Evolutionary conservation across 2,888 invertebrate genomes (phyloP).

Genomic region (Spilarctia lutea): DNA sequence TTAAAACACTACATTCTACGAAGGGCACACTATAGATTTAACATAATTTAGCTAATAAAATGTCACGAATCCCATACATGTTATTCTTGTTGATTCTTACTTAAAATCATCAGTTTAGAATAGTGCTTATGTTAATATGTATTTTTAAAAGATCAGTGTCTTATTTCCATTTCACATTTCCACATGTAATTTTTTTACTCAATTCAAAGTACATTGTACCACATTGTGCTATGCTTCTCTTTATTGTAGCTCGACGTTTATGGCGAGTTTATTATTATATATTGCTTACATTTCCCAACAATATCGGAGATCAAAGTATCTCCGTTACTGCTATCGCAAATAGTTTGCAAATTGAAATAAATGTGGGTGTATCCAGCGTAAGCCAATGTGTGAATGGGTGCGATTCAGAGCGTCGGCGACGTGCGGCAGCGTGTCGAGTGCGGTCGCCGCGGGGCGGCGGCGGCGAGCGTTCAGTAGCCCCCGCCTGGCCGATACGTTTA

Average conservation of each 20-base stretch:
- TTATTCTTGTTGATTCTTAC: not conserved
- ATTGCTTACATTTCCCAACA: not conserved
- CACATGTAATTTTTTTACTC: not conserved
- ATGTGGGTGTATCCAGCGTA: conserved; percentile 61
- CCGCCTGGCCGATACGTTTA: conserved; percentile 81
- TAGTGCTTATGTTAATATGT: not conserved
- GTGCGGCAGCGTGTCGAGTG: conserved; percentile 85
- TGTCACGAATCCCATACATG: not conserved
- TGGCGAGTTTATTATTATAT: not conserved
- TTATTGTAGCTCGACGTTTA: not conserved
- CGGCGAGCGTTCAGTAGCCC: conserved; percentile 67
- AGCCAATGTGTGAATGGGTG: conserved; percentile 80
- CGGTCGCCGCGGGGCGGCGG: conserved; percentile 84
- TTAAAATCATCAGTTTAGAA: not conserved
- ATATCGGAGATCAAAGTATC: not conserved
- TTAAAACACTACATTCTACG: not conserved
- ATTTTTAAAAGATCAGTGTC: not conserved
- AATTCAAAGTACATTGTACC: not conserved
- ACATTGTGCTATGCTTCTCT: not conserved
- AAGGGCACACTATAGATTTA: not conserved
- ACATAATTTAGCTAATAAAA: not conserved
- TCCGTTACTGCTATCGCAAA: not conserved
- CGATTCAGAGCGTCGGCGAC: conserved; percentile 84
- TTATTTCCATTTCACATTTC: not conserved
- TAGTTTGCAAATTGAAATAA: conserved; percentile 15